Evolutionary conservation across 2,113 vertebrate genomes (phyloP).

Genomic region (Rostratula benghalensis): DNA sequence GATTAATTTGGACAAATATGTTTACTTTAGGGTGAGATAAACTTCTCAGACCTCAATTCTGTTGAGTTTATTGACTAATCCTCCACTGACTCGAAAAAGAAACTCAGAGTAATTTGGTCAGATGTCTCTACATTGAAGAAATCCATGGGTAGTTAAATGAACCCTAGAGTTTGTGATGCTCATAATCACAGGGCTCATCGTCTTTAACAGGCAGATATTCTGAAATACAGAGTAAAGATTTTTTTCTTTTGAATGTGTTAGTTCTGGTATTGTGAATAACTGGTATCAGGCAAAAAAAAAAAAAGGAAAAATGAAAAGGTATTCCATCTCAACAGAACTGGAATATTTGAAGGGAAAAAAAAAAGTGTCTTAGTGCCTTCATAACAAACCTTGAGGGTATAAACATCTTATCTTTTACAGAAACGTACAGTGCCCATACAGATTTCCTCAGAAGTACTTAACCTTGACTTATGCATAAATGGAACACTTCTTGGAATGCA

Average conservation of each 20-base stretch:
- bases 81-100: background rate
- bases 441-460: background rate
- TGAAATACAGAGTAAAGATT: background rate
- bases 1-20: constrained; percentile 48
- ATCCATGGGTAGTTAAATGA: constrained; percentile 14
- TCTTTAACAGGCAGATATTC: background rate
- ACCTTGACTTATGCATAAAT: background rate
- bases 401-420: background rate
- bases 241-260: background rate
- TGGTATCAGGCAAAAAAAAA: background rate
- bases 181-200: background rate
- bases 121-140: background rate
- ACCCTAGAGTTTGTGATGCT: background rate
- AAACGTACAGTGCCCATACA: background rate
- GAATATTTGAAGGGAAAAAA: background rate
- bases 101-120: constrained; percentile 16
- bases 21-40: constrained; percentile 26
- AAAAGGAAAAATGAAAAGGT: too few relatives aligned
- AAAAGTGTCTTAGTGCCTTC: background rate
- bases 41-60: background rate
- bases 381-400: background rate
- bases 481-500: background rate
- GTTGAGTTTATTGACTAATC: constrained; percentile 12
- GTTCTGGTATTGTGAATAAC: background rate
- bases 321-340: background rate